Evolutionary conservation across 2,113 vertebrate species (phyloP).

Genomic region (Xyrauchen texanus): DNA sequence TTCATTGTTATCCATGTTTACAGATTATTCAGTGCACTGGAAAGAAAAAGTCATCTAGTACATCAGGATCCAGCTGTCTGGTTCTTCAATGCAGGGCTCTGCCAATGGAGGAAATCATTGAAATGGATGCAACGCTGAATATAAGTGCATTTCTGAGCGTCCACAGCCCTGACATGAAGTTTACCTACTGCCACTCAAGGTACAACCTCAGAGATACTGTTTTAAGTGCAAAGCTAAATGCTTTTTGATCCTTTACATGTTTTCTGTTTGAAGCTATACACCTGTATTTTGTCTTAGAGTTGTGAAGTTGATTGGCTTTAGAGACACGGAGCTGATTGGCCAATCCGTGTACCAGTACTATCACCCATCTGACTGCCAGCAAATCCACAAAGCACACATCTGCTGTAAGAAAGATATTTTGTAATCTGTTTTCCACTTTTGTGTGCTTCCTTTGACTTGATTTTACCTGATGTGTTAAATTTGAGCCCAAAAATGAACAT

Average conservation of each 20-base stretch:
- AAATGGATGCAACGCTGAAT: slow-evolving; percentile 42
- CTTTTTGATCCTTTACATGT: neutral
- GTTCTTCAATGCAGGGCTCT: slow-evolving; percentile 57
- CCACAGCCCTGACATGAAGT: slow-evolving; percentile 62
- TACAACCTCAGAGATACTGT: slow-evolving; percentile 12
- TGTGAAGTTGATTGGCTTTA: slow-evolving; percentile 57
- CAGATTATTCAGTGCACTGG: slow-evolving; percentile 63
- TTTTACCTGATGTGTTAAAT: too few relatives aligned
- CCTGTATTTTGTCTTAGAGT: slow-evolving; percentile 52
- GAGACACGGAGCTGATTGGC: slow-evolving; percentile 56
- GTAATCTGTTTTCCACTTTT: neutral
- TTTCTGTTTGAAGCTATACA: neutral
- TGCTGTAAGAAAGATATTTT: slow-evolving; percentile 51
- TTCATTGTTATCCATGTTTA: neutral
- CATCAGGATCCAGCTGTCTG: slow-evolving; percentile 44
- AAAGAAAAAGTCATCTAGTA: slow-evolving; percentile 30
- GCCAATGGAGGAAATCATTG: slow-evolving; percentile 39
- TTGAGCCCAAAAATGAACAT: too few relatives aligned
- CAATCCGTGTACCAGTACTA: slow-evolving; percentile 62
- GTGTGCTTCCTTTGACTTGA: too few relatives aligned
- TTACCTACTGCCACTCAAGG: slow-evolving; percentile 62
- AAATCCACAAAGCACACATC: slow-evolving; percentile 52
- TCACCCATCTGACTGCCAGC: slow-evolving; percentile 57
- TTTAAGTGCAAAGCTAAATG: neutral
- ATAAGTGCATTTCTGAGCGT: slow-evolving; percentile 52